Percentiles rank a stretch among this genome's conserved stretches.
Conservation (phyloP, 2,888 invertebrate genomes). For the Ochropleura leucogaster region DNA sequence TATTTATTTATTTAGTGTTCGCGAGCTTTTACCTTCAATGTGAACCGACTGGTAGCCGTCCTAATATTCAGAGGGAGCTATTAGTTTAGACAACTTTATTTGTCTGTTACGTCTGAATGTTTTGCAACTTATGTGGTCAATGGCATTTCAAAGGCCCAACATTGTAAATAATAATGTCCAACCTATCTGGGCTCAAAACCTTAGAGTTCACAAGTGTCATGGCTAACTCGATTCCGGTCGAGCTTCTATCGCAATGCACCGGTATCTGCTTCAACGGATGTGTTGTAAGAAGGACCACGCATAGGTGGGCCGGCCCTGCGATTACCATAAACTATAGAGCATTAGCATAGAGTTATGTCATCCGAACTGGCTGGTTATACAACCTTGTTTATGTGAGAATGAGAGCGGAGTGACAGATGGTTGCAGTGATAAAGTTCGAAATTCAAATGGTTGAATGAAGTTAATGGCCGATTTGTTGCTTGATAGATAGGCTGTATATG, state of each 20-base stretch:
- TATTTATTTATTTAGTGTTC: too few species aligned
- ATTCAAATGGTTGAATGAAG: conserved; percentile 22
- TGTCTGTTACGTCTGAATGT: too few species aligned
- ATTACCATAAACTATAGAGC: conserved; percentile 56
- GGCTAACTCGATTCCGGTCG: conserved; percentile 43
- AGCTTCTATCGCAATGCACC: conserved; percentile 30
- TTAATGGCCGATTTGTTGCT: conserved; percentile 2
- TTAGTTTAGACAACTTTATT: too few species aligned
- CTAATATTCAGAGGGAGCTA: too few species aligned
- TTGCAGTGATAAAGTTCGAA: neutral
- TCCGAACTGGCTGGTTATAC: conserved; percentile 58
- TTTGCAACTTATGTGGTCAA: too few species aligned
- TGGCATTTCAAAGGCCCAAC: too few species aligned
- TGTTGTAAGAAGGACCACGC: conserved; percentile 53
- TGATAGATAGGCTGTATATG: neutral
- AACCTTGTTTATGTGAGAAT: conserved; percentile 47
- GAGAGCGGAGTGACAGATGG: conserved; percentile 53
- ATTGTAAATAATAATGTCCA: neutral
- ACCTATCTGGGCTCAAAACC: neutral
- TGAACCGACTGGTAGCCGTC: too few species aligned
- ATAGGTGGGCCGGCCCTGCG: conserved; percentile 57
- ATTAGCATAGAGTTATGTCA: conserved; percentile 63
- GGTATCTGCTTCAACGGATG: conserved; percentile 45
- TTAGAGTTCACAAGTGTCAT: conserved; percentile 48
- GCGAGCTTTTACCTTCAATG: too few species aligned